phyloP scores from a whole-genome alignment of 2,113 vertebrate species.

The Helogale parvula region DNA sequence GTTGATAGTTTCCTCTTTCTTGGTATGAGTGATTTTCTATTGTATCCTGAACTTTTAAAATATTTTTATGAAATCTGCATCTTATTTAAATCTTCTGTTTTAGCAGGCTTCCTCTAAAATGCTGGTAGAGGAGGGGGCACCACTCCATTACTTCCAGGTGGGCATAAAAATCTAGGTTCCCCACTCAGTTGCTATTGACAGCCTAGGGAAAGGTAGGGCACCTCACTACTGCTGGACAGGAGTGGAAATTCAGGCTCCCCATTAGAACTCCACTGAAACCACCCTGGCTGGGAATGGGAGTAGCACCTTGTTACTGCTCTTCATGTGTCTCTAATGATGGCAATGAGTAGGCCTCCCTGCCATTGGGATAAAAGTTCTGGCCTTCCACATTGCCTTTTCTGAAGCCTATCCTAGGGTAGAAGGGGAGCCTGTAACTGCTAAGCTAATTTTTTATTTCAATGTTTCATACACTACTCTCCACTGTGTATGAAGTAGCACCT shows the following conservation, averaged over 20 bases:
- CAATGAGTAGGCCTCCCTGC: not conserved
- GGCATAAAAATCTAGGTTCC: not conserved
- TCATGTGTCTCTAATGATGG: not conserved
- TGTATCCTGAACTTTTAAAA: slow-evolving; percentile 4
- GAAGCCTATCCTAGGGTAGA: not conserved
- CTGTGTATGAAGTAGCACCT: not conserved
- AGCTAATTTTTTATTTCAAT: slow-evolving; percentile 13
- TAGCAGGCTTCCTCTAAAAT: slow-evolving; percentile 17
- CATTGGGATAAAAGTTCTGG: not conserved
- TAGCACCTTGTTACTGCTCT: not conserved
- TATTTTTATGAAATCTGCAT: slow-evolving; percentile 6
- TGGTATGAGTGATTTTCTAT: slow-evolving; percentile 29
- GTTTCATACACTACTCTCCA: slow-evolving; percentile 10
- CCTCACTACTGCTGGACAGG: not conserved
- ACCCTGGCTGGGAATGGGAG: not conserved
- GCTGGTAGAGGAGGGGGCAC: not conserved
- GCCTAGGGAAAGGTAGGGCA: not conserved
- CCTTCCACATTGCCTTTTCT: slow-evolving; percentile 8
- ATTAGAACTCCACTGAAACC: not conserved
- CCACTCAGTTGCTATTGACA: not conserved
- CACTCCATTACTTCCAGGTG: not conserved
- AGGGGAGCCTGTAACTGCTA: not conserved
- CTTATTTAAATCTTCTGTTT: slow-evolving; percentile 43
- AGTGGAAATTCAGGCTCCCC: slow-evolving; percentile 18
- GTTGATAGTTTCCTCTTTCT: not conserved